Base-by-base conservation (phyloP, 2,888 invertebrate genomes). In the Cephus spinipes region DNA sequence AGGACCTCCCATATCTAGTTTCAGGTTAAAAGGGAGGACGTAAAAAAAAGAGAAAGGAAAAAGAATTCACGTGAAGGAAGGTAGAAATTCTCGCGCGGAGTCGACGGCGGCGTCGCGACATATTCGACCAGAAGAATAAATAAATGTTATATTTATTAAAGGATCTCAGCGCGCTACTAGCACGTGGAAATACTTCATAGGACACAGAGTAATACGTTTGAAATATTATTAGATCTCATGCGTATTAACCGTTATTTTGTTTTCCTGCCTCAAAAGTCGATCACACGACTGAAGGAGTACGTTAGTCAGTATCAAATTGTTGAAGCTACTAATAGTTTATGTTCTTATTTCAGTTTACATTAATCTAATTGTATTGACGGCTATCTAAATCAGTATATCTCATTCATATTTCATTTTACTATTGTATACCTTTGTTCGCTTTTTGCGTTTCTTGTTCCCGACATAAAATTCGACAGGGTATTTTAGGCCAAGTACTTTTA, bases 11-110 rank as follows among this genome's bases (percentile, higher is more conserved):
- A 23, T 23, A 55, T 55, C 55, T 55, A 15, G 55, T 55, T 55
- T 23, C 9, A 55, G 23, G 9, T 55, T 55, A 55, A 23, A 55
- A 55, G 23, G 23, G 23, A 55, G 23, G 23, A 55, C 15, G 23
- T 23, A 15, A 23, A 23, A 55, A 55, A 73, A 74, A 79, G 79
- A 83, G 55, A 55, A 55, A 55, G 55, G 55, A 55, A 55, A 55
- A 4, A 9, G 9, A 55, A 55, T 55, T 55, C 55, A 55, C 6
- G 23, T 9, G 55, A 55, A 55, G 9, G 55, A 55, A 55, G 23
- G 23, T 55, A 55, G 23, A 55, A 23, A 23, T 23, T 55, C 55
- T 55, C 9, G 23, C 55, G 23, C 55, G 55, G 55, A 23, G 23
- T 55, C 55, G 55, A 55, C 23, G 9, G 55, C 9, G 15, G 23